These are phyloP conservation scores for Patiria pectinifera DNA, from an alignment of 53 echinoderm and acorn worm species.

Conservation along the genomic window DNA sequence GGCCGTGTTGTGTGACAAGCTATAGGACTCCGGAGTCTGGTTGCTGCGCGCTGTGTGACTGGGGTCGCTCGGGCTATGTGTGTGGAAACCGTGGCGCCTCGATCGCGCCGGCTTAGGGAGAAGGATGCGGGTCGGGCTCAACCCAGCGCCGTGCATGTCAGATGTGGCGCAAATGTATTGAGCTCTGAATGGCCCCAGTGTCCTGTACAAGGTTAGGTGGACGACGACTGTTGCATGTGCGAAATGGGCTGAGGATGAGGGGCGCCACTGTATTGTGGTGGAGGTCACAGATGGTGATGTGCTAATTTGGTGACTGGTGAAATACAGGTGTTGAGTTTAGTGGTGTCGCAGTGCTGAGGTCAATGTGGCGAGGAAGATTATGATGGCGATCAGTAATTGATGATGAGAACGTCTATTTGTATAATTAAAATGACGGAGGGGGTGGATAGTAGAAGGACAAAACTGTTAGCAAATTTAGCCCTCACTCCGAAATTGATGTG, in stretches of 20 bases:
- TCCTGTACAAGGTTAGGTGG: not conserved
- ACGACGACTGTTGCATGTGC: conserved; percentile 52
- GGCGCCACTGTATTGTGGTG: not conserved
- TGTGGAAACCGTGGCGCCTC: conserved; percentile 40
- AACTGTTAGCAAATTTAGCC: too few relatives aligned
- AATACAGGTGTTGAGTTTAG: too few relatives aligned
- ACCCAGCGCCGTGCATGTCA: conserved; percentile 56
- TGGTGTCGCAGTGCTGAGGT: too few relatives aligned
- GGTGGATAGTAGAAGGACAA: too few relatives aligned
- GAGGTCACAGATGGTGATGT: not conserved
- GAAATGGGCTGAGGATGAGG: too few relatives aligned
- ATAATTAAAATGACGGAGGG: too few relatives aligned
- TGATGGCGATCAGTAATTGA: too few relatives aligned
- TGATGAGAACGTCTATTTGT: too few relatives aligned
- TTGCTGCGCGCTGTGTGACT: not conserved
- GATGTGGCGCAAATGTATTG: conserved; percentile 55
- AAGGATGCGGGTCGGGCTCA: conserved; percentile 53
- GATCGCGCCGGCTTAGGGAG: conserved; percentile 2
- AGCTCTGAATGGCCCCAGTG: conserved; percentile 21
- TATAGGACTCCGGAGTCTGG: conserved; percentile 25
- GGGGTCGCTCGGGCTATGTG: not conserved
- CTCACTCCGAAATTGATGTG: too few relatives aligned
- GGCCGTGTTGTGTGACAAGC: conserved; percentile 34
- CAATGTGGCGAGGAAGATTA: too few relatives aligned
- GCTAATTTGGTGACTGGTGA: not conserved